phyloP scores from a whole-genome alignment of 1,140 invertebrate genomes.

The Cyphomyrmex costatus region DNA sequence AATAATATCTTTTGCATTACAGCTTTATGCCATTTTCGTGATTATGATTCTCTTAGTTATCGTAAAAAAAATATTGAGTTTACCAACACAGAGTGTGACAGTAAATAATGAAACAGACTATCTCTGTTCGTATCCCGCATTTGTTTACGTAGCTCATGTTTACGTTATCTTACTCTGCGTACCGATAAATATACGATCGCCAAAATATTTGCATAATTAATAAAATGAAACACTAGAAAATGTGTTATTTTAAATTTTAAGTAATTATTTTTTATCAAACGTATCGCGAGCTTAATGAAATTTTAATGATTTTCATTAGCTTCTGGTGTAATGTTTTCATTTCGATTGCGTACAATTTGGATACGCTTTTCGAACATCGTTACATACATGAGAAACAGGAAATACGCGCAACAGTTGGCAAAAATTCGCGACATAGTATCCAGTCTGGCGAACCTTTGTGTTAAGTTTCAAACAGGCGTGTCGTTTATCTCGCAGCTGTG shows the following conservation, averaged over 20 bases:
- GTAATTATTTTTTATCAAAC: not conserved
- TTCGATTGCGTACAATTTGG: not conserved
- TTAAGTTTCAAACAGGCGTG: not conserved
- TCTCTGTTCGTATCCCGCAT: constrained; percentile 2
- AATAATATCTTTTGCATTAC: not conserved
- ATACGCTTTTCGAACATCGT: not conserved
- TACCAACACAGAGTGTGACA: constrained; percentile 5
- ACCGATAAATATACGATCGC: not conserved
- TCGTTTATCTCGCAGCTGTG: constrained; percentile 56
- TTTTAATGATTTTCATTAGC: not conserved
- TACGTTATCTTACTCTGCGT: not conserved
- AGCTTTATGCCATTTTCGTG: not conserved
- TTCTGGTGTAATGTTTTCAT: not conserved
- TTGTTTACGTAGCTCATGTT: constrained; percentile 27
- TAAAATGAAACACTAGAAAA: not conserved
- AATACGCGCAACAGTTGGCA: constrained; percentile 20
- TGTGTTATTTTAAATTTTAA: constrained; percentile 1
- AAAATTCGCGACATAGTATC: constrained; percentile 22
- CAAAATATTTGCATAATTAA: not conserved
- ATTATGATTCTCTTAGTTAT: constrained; percentile 12
- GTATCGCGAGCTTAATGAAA: not conserved
- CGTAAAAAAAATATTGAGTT: not conserved
- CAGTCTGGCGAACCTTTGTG: constrained; percentile 34
- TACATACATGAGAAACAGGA: not conserved
- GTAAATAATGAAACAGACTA: constrained; percentile 29